Conservation (phyloP, 2,113 vertebrate species). For the Pterocles burchelli region DNA sequence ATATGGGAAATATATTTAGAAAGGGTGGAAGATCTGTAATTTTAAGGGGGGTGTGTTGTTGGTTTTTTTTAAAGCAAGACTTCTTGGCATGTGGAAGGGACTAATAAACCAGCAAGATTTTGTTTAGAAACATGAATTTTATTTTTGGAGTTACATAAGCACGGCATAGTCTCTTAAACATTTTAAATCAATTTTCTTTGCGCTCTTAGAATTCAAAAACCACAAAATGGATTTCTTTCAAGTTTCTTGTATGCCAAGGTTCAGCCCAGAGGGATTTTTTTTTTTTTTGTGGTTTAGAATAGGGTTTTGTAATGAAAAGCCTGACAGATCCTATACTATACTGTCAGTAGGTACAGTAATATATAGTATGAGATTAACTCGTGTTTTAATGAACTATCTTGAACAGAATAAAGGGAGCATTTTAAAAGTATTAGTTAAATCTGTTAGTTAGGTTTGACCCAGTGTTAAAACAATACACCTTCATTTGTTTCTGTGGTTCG, state of each 20-base stretch:
- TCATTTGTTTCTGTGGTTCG: neutral
- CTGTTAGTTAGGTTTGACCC: neutral
- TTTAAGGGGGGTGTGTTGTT: neutral
- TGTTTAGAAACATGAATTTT: neutral
- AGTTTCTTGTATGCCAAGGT: conserved; percentile 41
- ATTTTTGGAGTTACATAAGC: conserved; percentile 13
- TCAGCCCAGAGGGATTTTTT: conserved; percentile 27
- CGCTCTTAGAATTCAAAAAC: conserved; percentile 41
- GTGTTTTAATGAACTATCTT: conserved; percentile 27
- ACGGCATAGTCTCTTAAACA: neutral
- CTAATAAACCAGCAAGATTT: neutral
- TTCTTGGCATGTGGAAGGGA: neutral
- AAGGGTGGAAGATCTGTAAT: neutral
- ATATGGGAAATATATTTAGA: neutral
- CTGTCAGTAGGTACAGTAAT: conserved; percentile 32
- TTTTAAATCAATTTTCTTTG: conserved; percentile 61
- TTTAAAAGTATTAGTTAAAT: conserved; percentile 29
- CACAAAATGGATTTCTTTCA: conserved; percentile 64
- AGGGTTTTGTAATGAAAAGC: conserved; percentile 51
- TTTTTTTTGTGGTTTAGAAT: neutral
- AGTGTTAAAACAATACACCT: neutral
- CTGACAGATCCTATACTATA: conserved; percentile 51
- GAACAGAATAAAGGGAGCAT: conserved; percentile 14
- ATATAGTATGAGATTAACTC: conserved; percentile 13
- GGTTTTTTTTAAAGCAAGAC: neutral